These are phyloP conservation scores for Sebastes ruberrimus DNA, from an alignment of 2,797 vertebrate species.

Conservation along the genomic window DNA sequence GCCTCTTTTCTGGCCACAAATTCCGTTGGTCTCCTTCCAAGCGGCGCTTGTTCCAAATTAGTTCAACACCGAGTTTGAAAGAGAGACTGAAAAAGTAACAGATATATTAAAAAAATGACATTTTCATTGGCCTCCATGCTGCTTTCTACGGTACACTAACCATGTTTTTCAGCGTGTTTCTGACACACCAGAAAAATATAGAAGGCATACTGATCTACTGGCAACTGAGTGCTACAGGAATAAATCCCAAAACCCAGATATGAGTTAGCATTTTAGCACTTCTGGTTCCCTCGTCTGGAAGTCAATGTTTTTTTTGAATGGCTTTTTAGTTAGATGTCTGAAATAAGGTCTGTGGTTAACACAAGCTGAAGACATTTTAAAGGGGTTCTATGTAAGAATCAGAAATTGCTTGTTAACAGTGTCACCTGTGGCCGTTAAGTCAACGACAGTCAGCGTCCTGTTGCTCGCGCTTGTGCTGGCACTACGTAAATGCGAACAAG, in stretches of 20 bases:
- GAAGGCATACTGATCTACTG: neutral
- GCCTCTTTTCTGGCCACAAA: neutral
- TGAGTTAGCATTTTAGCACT: no score
- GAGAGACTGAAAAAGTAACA: neutral
- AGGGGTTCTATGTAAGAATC: no score
- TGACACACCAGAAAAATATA: neutral
- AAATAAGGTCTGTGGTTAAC: no score
- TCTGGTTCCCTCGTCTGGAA: no score
- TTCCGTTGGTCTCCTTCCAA: neutral
- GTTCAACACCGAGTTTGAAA: neutral
- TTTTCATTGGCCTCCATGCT: neutral
- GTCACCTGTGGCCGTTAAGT: no score
- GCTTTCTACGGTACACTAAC: neutral
- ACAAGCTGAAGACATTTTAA: no score
- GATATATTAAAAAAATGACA: neutral
- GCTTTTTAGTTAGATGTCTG: no score
- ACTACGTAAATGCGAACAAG: no score
- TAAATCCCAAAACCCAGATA: neutral
- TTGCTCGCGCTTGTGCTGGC: no score
- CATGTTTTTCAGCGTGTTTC: neutral
- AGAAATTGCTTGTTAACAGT: no score
- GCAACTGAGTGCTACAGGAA: rapidly evolving
- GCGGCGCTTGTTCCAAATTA: neutral
- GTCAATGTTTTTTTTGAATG: no score
- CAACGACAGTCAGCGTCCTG: no score